Evolutionary conservation across 2,797 vertebrate genomes (phyloP), one percentile per base, ranked within the genome.

Genomic region (Pipistrellus kuhlii): DNA sequence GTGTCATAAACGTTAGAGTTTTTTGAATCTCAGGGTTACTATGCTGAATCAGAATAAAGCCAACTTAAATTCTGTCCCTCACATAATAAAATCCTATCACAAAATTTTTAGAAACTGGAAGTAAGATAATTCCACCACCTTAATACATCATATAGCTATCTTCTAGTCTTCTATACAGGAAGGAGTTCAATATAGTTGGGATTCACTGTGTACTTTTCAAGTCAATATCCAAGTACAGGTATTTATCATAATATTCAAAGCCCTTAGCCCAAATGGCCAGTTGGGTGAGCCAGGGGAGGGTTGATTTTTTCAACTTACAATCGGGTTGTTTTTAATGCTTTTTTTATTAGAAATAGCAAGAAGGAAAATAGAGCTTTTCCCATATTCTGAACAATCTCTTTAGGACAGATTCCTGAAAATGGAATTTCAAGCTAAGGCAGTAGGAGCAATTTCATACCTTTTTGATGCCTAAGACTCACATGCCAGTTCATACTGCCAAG

Each of bases 131-230:
- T 18, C 32, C 20, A 76, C 46, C 30, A 77, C 71, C 69, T 90
- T 72, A 76, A 73, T 57, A 69, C 35, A 72, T 46, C 55, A 77
- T 8, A 9, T 30, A 90, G 15, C 30, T 77, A 35, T 57, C 92
- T 93, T 81, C 62, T 80, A 53, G 38, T 85, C 59, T 86, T 83
- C 66, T 64, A 30, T 72, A 57, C 38, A 94, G 30, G 55, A 88
- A 94, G 30, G 48, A 88, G 84, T 94, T 93, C 66, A 95, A 35
- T 48, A 71, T n/a, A 94, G 51, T 13, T 93, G 69, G 81, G 57
- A 71, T 55, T 85, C 84, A 75, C 0, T 66, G 48, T 73, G 38
- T 11, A 77, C 76, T 73, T 88, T 80, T 30, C 84, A 89, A 73
- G 53, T 46, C 53, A 23, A 53, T 20, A 86, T 41, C 18, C 44